A percentile compares a stretch with the other conserved stretches of the same genome.
Conservation (phyloP, 1,140 invertebrate genomes). For the Lycorma delicatula region DNA sequence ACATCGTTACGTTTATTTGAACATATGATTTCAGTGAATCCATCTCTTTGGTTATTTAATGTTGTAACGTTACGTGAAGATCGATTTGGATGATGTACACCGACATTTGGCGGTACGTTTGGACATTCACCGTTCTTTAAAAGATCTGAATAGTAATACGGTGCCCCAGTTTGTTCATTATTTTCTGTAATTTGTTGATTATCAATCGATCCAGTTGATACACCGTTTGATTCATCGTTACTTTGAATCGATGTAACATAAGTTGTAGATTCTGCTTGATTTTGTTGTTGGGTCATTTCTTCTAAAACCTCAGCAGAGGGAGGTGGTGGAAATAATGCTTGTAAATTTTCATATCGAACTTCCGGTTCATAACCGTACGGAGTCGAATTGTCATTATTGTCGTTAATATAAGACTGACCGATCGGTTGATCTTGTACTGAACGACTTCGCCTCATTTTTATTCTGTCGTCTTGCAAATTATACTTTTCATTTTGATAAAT, state of each 20-base stretch:
- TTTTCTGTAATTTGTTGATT: conserved; percentile 13
- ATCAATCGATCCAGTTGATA: conserved; percentile 30
- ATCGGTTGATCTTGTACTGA: too few relatives aligned
- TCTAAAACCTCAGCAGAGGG: conserved; percentile 8
- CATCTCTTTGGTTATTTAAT: conserved; percentile 59
- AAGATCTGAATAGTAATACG: conserved; percentile 83
- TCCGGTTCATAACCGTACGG: too few relatives aligned
- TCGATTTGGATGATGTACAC: conserved; percentile 2
- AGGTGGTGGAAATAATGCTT: conserved; percentile 22
- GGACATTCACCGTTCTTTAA: conserved; percentile 28
- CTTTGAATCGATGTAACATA: background rate
- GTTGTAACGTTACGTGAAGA: conserved; percentile 11
- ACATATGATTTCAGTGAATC: conserved; percentile 29
- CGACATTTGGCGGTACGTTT: conserved; percentile 3
- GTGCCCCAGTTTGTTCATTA: conserved; percentile 45
- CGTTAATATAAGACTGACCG: too few relatives aligned
- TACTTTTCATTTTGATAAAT: conserved; percentile 5
- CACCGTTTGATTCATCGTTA: conserved; percentile 4
- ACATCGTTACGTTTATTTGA: conserved; percentile 60
- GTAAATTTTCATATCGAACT: conserved; percentile 34
- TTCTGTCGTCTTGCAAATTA: background rate
- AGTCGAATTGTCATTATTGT: too few relatives aligned
- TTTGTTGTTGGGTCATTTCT: background rate
- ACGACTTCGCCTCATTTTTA: too few relatives aligned
- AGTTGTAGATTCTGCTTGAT: background rate